Percentiles rank a stretch among this genome's conserved stretches.
phyloP scores from a whole-genome alignment of 2,888 invertebrate genomes.

The Dicranocentrus wangi region DNA sequence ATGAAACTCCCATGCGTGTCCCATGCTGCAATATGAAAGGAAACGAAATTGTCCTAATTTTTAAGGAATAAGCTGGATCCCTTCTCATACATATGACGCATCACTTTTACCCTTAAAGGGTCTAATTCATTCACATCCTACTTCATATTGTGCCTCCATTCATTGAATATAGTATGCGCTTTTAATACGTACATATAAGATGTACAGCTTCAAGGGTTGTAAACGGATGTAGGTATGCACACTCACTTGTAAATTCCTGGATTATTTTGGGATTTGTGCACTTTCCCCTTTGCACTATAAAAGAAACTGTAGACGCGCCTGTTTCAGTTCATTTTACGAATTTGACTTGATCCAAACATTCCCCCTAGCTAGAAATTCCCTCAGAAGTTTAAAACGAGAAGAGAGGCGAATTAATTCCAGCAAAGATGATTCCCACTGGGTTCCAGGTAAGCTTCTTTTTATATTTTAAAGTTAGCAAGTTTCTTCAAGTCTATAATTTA shows the following conservation, averaged over 20 bases:
- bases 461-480: slow-evolving; percentile 27
- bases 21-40: slow-evolving; percentile 6
- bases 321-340: slow-evolving; percentile 54
- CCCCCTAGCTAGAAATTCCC: slow-evolving; percentile 8
- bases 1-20: neutral
- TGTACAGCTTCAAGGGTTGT: no score
- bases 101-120: slow-evolving; percentile 19
- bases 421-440: slow-evolving; percentile 44
- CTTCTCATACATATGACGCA: neutral
- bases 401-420: slow-evolving; percentile 31
- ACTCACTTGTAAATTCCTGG: slow-evolving; percentile 26
- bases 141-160: slow-evolving; percentile 1
- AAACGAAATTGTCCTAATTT: slow-evolving; percentile 28
- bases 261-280: slow-evolving; percentile 34
- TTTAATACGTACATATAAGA: no score
- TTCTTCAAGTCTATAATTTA: slow-evolving; percentile 15
- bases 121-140: slow-evolving; percentile 33
- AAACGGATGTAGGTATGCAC: no score
- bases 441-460: slow-evolving; percentile 44
- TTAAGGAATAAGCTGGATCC: slow-evolving; percentile 20
- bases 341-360: slow-evolving; percentile 32
- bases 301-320: slow-evolving; percentile 27
- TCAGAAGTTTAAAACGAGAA: slow-evolving; percentile 14
- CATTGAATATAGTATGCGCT: slow-evolving; percentile 9
- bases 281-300: slow-evolving; percentile 41